Evolutionary conservation across 2,888 invertebrate species (phyloP).

Genomic region (Villa cingulata): DNA sequence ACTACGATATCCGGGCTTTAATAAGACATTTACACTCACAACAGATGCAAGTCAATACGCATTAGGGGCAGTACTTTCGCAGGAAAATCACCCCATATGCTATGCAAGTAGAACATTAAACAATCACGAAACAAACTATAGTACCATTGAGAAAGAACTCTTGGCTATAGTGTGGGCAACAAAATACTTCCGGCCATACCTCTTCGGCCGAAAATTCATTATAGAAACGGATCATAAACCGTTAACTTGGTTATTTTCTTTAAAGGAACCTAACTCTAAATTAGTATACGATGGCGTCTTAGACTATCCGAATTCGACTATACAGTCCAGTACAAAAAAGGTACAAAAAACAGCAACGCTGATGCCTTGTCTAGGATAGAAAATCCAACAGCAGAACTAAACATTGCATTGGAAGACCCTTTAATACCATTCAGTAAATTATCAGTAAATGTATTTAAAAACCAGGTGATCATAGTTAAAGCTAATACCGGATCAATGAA

Average conservation of each 20-base stretch:
- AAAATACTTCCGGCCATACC: conserved; percentile 12
- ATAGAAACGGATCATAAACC: conserved; percentile 11
- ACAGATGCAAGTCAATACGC: conserved; percentile 12
- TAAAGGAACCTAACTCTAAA: conserved; percentile 28
- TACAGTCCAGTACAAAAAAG: conserved; percentile 11
- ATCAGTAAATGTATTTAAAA: too few relatives aligned
- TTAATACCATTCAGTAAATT: too few relatives aligned
- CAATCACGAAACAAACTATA: conserved; percentile 10
- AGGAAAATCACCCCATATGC: conserved; percentile 9
- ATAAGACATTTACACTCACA: conserved; percentile 10
- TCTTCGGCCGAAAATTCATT: conserved; percentile 9
- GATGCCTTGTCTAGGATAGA: conserved; percentile 8
- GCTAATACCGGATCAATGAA: too few relatives aligned
- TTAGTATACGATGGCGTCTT: conserved; percentile 24
- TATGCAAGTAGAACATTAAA: conserved; percentile 13
- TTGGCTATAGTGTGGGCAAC: conserved; percentile 10
- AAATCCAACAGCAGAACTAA: neutral
- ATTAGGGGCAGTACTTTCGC: conserved; percentile 13
- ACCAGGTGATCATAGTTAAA: too few relatives aligned
- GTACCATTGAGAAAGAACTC: conserved; percentile 12
- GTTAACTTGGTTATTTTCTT: conserved; percentile 25
- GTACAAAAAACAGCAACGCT: conserved; percentile 8
- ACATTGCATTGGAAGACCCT: too few relatives aligned
- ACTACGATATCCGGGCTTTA: conserved; percentile 12
- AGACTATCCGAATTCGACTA: conserved; percentile 3